These are phyloP conservation scores for Agrypnus murinus DNA, from an alignment of 2,888 invertebrate species.

Conservation along the genomic window DNA sequence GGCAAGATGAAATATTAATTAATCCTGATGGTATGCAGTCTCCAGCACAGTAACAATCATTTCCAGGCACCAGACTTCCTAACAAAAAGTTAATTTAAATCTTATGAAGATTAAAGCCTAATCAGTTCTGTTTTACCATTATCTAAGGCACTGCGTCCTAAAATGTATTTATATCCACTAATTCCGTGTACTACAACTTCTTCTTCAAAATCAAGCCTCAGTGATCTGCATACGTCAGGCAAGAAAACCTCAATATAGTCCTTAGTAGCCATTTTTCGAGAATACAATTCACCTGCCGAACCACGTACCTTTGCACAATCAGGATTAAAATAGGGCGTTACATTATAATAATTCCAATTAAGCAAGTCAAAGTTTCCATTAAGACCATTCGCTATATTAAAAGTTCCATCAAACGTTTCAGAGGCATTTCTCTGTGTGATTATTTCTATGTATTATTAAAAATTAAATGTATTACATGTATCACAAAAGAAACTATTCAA, in stretches of 20 bases:
- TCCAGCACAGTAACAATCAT: constrained; percentile 81
- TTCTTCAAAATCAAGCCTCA: background rate
- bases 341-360: constrained; percentile 3
- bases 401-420: background rate
- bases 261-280: background rate
- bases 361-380: constrained; percentile 8
- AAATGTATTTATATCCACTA: background rate
- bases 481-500: too few species aligned
- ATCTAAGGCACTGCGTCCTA: background rate
- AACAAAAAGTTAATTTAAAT: background rate
- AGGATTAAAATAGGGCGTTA: background rate
- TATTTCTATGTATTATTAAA: too few species aligned
- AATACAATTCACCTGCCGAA: background rate
- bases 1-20: constrained; percentile 82
- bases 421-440: background rate
- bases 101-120: too few species aligned
- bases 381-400: constrained; percentile 1
- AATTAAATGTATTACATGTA: too few species aligned
- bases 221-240: background rate
- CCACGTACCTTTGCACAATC: background rate
- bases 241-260: background rate
- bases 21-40: constrained; percentile 80
- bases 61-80: constrained; percentile 74
- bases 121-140: background rate
- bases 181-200: too few species aligned